Evolutionary conservation across 2,797 vertebrate species (phyloP).

Genomic region (Aplochiton taeniatus): DNA sequence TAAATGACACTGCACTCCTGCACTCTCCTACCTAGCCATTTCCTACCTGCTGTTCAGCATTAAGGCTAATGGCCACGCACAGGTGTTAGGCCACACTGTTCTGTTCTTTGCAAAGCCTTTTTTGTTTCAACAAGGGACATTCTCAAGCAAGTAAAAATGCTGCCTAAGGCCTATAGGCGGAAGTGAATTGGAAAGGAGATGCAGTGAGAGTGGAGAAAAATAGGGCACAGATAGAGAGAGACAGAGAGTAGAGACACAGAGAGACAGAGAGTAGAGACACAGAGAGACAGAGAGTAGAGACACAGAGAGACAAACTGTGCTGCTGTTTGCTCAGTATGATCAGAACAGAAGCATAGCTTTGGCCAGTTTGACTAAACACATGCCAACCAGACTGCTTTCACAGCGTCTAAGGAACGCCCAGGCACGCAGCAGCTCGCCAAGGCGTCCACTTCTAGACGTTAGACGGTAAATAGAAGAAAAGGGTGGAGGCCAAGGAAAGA

Average conservation of each 20-base stretch:
- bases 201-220: neutral
- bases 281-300: slow-evolving; percentile 10
- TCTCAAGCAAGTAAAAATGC: slow-evolving; percentile 25
- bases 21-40: too few species aligned
- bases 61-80: too few species aligned
- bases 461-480: neutral
- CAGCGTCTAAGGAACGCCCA: neutral
- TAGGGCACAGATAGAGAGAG: slow-evolving; percentile 44
- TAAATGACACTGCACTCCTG: too few species aligned
- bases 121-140: slow-evolving; percentile 26
- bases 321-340: slow-evolving; percentile 26
- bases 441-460: neutral
- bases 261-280: slow-evolving; percentile 1
- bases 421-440: neutral
- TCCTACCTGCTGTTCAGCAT: too few species aligned
- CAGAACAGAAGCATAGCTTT: slow-evolving; percentile 19
- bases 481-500: neutral
- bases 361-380: slow-evolving; percentile 13
- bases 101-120: slow-evolving; percentile 5
- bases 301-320: slow-evolving; percentile 30
- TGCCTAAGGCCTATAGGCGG: slow-evolving; percentile 30
- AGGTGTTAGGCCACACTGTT: slow-evolving; percentile 11
- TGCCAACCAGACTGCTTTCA: neutral
- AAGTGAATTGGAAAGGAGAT: slow-evolving; percentile 46
- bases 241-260: slow-evolving; percentile 15